phyloP scores from a whole-genome alignment of 2,888 invertebrate genomes.

The Thymelicus sylvestris region DNA sequence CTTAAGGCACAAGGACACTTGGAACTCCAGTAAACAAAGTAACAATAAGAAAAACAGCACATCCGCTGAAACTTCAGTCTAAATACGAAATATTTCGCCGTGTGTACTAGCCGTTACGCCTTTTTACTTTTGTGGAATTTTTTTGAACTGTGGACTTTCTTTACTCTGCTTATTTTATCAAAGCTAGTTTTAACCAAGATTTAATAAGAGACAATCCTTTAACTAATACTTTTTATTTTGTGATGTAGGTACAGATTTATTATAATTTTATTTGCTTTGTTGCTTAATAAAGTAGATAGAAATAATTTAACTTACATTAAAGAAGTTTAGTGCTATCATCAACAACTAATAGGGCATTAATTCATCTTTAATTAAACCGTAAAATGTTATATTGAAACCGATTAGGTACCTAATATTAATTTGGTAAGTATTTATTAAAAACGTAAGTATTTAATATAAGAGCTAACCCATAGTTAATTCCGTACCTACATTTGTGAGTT shows the following conservation, averaged over 20 bases:
- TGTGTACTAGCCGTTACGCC: background rate
- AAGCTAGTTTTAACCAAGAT: too few species aligned
- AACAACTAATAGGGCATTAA: too few species aligned
- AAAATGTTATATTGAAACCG: too few species aligned
- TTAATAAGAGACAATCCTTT: background rate
- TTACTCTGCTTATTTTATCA: too few species aligned
- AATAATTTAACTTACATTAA: background rate
- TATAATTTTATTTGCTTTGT: too few species aligned
- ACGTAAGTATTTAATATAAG: background rate
- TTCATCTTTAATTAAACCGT: too few species aligned
- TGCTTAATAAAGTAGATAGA: background rate
- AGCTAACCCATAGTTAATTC: background rate
- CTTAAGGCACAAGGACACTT: slow-evolving; percentile 76
- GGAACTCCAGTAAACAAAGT: slow-evolving; percentile 73
- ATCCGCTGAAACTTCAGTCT: slow-evolving; percentile 82
- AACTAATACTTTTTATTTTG: background rate
- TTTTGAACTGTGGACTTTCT: too few species aligned
- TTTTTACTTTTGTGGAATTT: background rate
- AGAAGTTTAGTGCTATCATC: too few species aligned
- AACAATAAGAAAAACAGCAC: slow-evolving; percentile 69
- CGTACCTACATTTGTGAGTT: slow-evolving; percentile 1
- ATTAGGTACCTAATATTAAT: too few species aligned
- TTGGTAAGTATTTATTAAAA: too few species aligned
- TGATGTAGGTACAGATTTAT: background rate
- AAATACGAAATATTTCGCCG: slow-evolving; percentile 44